Percentiles rank a stretch among this genome's conserved stretches.
Evolutionary conservation across 1,140 invertebrate species (phyloP).

Genomic region (Halyomorpha halys): DNA sequence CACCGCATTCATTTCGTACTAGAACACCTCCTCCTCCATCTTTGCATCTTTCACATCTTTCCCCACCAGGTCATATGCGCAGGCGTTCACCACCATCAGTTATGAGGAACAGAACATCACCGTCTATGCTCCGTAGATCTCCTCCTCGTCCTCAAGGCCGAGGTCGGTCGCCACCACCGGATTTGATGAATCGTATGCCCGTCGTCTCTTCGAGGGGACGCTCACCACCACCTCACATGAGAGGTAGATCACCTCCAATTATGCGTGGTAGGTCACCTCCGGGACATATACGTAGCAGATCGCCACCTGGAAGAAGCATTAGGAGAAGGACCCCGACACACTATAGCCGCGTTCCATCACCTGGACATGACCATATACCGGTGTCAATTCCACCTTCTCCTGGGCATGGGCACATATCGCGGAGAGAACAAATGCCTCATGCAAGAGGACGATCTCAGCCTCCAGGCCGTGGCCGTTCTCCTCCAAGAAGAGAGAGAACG

Average conservation of each 20-base stretch:
- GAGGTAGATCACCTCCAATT: background rate
- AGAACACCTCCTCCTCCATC: background rate
- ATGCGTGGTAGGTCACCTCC: background rate
- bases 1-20: background rate
- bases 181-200: background rate
- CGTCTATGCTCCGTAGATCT: too few relatives aligned
- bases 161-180: background rate
- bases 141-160: background rate
- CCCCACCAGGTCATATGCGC: background rate
- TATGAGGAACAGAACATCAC: too few relatives aligned
- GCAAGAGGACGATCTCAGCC: background rate
- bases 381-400: too few relatives aligned
- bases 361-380: background rate
- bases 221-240: background rate
- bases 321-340: background rate
- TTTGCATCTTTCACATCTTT: background rate
- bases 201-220: background rate
- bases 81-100: background rate
- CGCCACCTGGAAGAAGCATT: background rate
- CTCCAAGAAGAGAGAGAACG: background rate
- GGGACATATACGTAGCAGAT: background rate
- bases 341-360: background rate
- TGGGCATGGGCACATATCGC: background rate
- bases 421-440: conserved; percentile 1
- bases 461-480: background rate